Conservation (phyloP, 2,113 vertebrate species). For the Burhinus bistriatus region DNA sequence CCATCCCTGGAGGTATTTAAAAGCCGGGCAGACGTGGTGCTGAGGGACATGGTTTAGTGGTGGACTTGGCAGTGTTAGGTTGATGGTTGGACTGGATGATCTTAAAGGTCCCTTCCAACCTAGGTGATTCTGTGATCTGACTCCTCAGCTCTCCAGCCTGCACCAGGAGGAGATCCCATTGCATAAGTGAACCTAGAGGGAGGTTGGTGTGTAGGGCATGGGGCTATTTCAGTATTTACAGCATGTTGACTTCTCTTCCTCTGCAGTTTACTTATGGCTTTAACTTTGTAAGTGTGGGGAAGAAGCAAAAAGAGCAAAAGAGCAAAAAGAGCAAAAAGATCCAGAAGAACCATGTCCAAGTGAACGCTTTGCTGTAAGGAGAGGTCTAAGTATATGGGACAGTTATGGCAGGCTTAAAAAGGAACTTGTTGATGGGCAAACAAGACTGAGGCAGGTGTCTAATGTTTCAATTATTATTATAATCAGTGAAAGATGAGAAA, state of each 20-base stretch:
- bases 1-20: too few relatives aligned
- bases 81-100: too few relatives aligned
- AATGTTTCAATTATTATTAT: background rate
- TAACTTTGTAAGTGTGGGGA: background rate
- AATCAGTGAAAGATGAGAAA: background rate
- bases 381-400: background rate
- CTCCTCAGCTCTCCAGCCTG: background rate
- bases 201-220: background rate
- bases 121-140: background rate
- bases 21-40: too few relatives aligned
- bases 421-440: background rate
- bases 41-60: too few relatives aligned
- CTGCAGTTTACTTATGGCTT: background rate
- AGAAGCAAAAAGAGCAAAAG: background rate
- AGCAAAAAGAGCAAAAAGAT: background rate
- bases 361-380: background rate
- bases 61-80: too few relatives aligned
- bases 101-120: too few relatives aligned
- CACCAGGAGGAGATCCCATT: background rate
- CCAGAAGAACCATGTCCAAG: background rate
- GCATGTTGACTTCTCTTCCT: background rate
- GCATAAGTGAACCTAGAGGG: too few relatives aligned
- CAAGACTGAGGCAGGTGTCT: background rate
- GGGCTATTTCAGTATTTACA: background rate
- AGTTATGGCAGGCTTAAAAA: background rate